Evolutionary conservation across 2,113 vertebrate species (phyloP), one percentile per base, ranked within the genome.

Genomic region (Danionella cerebrum): DNA sequence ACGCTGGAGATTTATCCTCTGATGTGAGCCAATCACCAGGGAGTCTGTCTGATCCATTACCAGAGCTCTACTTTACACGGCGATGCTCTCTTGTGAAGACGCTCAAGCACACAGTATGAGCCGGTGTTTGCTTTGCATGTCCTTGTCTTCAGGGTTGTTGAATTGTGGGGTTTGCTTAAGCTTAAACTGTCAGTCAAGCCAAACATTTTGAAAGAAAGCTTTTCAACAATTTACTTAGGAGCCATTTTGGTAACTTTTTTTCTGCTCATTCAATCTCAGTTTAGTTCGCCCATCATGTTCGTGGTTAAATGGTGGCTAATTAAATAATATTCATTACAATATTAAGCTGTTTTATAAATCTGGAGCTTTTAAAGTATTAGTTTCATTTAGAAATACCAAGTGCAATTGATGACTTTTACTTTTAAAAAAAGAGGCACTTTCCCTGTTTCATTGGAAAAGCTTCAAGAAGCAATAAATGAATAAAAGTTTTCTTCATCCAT

Each of bases 11-110:
- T 55, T 31, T 64, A 14, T 52, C 57, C 69, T 51, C 6, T 10
- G 11, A 47, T 22, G 50, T 55, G 55, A 71, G 25, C 16, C 45
- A 74, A 44, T 59, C 48, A 54, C 16, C 16, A 48, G 41, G 57
- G 62, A 60, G 59, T 27, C 65, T 52, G 38, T 21, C 19, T 58
- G 65, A 67, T 51, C 44, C 57, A 66, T 71, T 72, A 59, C 45
- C 63, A 48, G 25, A 6, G 14, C 13, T 48, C 18, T 19, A 38
- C 45, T 57, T 67, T 66, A 54, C 60, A 67, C 60, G 35, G 47
- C 39, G 65, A 52, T 51, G 16, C 47, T 25, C 52, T 51, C 22
- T 36, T 39, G 42, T n/a, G 14, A 13, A 25, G 11, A 27, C 10
- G 1, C 39, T 53, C 19, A 60, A 19, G 21, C 11, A 50, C 27